phyloP scores from a whole-genome alignment of 1,140 invertebrate genomes.

The Anastrepha ludens region DNA sequence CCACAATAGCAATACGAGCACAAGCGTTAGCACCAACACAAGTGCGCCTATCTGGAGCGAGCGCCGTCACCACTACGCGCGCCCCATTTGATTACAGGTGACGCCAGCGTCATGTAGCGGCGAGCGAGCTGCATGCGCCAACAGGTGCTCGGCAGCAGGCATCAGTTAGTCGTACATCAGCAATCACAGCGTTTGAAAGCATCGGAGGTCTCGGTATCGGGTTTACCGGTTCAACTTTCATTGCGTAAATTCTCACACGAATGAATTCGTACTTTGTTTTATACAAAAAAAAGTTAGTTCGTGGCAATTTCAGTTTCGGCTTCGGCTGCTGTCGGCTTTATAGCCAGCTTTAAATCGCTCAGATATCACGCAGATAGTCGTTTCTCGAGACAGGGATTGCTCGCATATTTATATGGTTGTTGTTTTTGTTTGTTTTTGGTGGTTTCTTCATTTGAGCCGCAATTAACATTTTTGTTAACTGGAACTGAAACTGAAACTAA shows the following conservation, averaged over 20 bases:
- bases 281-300: too few species aligned
- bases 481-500: not conserved
- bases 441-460: not conserved
- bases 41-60: not conserved
- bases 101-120: not conserved
- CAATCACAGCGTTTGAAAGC: slow-evolving; percentile 44
- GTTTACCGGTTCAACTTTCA: not conserved
- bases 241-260: not conserved
- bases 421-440: not conserved
- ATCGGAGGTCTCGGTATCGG: not conserved
- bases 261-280: not conserved
- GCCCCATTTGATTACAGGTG: slow-evolving; percentile 24
- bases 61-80: not conserved
- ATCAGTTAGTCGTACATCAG: slow-evolving; percentile 33
- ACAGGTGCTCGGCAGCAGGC: slow-evolving; percentile 28
- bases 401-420: not conserved
- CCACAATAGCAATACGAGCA: not conserved
- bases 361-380: not conserved
- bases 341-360: not conserved
- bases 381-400: not conserved
- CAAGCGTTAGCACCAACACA: not conserved
- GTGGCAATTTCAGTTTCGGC: not conserved
- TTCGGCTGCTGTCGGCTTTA: not conserved
- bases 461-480: slow-evolving; percentile 31
- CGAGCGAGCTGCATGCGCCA: not conserved